Base-by-base conservation (phyloP, 2,797 vertebrate species). In the Dicrostonyx torquatus region DNA sequence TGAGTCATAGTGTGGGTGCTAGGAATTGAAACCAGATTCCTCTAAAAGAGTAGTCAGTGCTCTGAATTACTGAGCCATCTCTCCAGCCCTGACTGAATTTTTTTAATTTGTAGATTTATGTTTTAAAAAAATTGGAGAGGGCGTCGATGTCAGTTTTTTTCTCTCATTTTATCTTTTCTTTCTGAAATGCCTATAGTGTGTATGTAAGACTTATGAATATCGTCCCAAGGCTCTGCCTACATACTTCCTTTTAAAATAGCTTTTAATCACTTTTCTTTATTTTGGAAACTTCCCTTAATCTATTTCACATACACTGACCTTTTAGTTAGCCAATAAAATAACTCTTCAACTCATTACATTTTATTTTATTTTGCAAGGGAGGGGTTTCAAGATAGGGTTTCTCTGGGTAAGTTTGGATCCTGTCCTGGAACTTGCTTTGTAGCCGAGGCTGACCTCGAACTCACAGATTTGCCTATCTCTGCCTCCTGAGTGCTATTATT, bases 251-350 rank as follows among this genome's bases (percentile, higher is more conserved):
- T 91, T 76, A 58, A 40, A 88, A 31, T 64, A 72, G 50, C 64
- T 95, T 80, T 68, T n/a, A 40, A 88, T 45, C 31, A 90, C 43
- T 92, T 37, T 82, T 87, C 22, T 94, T 89, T 66, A 94, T 9
- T 22, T 92, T 72, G 24, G 15, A 73, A 91, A 82, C 77, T 94
- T 89, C 45, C 82, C 20, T 76, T 88, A 48, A 76, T 77, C 53
- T 90, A 43, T 78, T 92, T 82, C 73, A 87, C n/a, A 4, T 90
- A 78, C 45, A 18, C 12, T 37, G 58, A 53, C 5, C 17, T 76
- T 80, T 90, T 58, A 73, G 22, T 43, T 70, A 45, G 77, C 31
- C 20, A 92, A 45, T 64, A 64, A 45, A 43, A 13, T 62, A 90
- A 26, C 53, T 86, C 24, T 50, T 95, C 79, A 87, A 26, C 1